Conservation (phyloP, 2,797 vertebrate genomes). For the Gymnopithys bicolor region DNA sequence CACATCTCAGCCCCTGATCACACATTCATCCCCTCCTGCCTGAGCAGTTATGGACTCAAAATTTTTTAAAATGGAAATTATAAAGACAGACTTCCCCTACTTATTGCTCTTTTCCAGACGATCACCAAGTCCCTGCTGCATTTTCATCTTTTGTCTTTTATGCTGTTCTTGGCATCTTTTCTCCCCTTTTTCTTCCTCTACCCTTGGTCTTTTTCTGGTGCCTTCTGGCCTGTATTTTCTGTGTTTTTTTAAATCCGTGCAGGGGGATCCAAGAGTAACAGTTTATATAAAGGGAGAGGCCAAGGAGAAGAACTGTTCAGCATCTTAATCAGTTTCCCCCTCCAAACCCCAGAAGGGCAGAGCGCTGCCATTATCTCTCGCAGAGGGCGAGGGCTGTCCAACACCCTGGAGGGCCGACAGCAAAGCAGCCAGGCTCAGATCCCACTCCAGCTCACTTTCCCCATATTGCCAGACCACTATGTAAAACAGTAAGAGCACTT, state of each 20-base stretch:
- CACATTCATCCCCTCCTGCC: background rate
- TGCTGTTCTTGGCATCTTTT: conserved; percentile 47
- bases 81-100: background rate
- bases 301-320: conserved; percentile 20
- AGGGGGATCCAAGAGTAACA: conserved; percentile 54
- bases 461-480: conserved; percentile 10
- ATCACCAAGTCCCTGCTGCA: background rate
- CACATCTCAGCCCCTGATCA: background rate
- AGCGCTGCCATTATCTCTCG: background rate
- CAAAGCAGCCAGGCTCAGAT: background rate
- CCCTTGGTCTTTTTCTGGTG: background rate
- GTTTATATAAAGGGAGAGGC: conserved; percentile 43
- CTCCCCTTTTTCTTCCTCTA: background rate
- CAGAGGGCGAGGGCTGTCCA: background rate
- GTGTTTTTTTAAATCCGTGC: background rate
- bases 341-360: background rate
- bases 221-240: conserved; percentile 46
- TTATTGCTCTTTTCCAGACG: background rate
- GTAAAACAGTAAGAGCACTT: conserved; percentile 40
- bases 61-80: background rate
- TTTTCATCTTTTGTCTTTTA: conserved; percentile 15
- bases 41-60: background rate
- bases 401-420: background rate
- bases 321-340: conserved; percentile 27
- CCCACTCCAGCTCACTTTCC: background rate